Evolutionary conservation across 2,888 invertebrate genomes (phyloP).

Genomic region (Hecatera dysodea): DNA sequence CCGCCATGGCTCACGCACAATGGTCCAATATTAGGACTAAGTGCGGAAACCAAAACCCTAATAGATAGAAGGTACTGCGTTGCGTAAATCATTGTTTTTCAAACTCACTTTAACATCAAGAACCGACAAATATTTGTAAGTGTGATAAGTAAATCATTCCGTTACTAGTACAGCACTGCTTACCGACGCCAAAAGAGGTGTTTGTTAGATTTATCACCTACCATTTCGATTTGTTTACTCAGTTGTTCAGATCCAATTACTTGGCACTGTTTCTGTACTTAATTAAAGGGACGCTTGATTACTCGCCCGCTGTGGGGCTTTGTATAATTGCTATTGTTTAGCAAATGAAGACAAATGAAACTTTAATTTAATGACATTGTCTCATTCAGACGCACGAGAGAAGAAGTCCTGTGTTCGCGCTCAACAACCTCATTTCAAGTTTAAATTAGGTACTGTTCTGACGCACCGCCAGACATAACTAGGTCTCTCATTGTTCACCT

Average conservation of each 20-base stretch:
- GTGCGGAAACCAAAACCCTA: too few relatives aligned
- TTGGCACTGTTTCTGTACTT: slow-evolving; percentile 91
- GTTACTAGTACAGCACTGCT: slow-evolving; percentile 71
- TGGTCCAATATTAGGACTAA: too few relatives aligned
- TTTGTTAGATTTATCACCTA: slow-evolving; percentile 90
- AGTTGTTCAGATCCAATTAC: slow-evolving; percentile 91
- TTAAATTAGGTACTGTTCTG: slow-evolving; percentile 77
- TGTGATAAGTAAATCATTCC: slow-evolving; percentile 54
- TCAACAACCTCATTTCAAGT: slow-evolving; percentile 79
- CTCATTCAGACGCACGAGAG: slow-evolving; percentile 86
- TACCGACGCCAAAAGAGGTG: slow-evolving; percentile 87
- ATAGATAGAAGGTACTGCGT: slow-evolving; percentile 1
- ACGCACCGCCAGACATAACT: slow-evolving; percentile 34
- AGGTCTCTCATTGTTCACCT: slow-evolving; percentile 13
- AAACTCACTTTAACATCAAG: slow-evolving; percentile 40
- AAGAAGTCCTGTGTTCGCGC: slow-evolving; percentile 80
- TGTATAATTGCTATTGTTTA: slow-evolving; percentile 91
- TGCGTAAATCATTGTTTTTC: slow-evolving; percentile 32
- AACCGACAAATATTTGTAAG: slow-evolving; percentile 49
- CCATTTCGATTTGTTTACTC: slow-evolving; percentile 91
- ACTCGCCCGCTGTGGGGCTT: slow-evolving; percentile 90
- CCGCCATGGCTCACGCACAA: too few relatives aligned
- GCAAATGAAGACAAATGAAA: slow-evolving; percentile 91
- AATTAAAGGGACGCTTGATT: slow-evolving; percentile 91
- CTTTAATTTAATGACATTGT: slow-evolving; percentile 91